A percentile compares a stretch with the other conserved stretches of the same genome.
Conservation (phyloP, 2,113 vertebrate genomes). For the Xiphophorus hellerii region DNA sequence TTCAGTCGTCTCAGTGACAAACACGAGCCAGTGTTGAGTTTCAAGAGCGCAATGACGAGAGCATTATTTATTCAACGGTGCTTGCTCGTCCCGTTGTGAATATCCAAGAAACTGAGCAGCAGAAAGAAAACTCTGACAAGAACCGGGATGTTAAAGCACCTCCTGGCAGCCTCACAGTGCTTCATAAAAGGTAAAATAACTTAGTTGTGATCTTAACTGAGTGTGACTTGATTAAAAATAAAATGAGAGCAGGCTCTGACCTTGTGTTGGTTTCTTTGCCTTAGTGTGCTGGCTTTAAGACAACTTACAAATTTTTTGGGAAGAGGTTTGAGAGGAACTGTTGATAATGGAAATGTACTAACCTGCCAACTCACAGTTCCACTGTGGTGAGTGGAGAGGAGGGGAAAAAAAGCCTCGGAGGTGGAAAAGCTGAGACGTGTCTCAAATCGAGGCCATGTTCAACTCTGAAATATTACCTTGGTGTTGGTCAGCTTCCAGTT, state of each 20-base stretch:
- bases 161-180: constrained; percentile 15
- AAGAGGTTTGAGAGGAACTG: constrained; percentile 12
- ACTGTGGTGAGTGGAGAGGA: constrained; percentile 62
- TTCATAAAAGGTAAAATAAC: constrained; percentile 46
- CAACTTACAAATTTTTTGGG: constrained; percentile 14
- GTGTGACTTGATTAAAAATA: not conserved
- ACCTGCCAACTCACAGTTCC: constrained; percentile 66
- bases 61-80: constrained; percentile 74
- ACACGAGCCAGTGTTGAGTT: not conserved
- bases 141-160: constrained; percentile 19
- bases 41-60: constrained; percentile 17
- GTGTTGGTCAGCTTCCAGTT: constrained; percentile 30
- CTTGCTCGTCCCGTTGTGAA: constrained; percentile 36
- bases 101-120: constrained; percentile 6
- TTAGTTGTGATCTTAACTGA: constrained; percentile 2
- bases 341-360: constrained; percentile 70
- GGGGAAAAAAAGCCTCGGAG: constrained; percentile 36
- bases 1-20: constrained; percentile 58
- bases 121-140: constrained; percentile 10
- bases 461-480: constrained; percentile 53
- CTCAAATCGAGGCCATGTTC: constrained; percentile 56
- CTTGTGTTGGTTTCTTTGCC: constrained; percentile 14
- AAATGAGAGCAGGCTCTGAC: constrained; percentile 18
- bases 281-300: constrained; percentile 32
- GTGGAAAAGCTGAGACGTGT: constrained; percentile 76